Evolutionary conservation across 2,797 vertebrate species (phyloP).

Genomic region (Lepus townsendii): DNA sequence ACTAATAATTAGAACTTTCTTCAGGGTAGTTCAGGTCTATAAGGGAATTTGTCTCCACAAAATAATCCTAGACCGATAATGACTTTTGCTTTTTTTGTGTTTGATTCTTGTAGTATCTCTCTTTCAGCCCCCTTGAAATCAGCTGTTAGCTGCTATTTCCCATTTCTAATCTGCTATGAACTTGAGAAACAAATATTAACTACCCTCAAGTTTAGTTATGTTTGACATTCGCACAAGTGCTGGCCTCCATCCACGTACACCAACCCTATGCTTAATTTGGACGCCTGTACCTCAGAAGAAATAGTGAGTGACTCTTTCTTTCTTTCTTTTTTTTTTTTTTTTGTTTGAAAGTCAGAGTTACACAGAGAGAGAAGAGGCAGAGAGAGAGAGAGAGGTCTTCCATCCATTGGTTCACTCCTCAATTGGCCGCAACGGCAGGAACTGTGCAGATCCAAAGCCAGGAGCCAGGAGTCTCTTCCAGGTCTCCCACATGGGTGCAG

Average conservation of each 20-base stretch:
- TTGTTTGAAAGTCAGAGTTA: no score
- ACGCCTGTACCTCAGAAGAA: background rate
- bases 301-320: background rate
- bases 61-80: background rate
- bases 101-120: slow-evolving; percentile 16
- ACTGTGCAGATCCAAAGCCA: no score
- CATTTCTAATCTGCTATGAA: background rate
- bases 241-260: background rate
- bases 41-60: background rate
- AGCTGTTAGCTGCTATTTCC: background rate
- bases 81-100: background rate
- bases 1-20: background rate
- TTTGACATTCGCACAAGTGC: background rate
- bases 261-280: background rate
- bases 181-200: background rate
- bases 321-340: no score
- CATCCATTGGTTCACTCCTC: no score
- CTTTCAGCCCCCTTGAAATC: background rate
- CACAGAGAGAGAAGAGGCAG: no score
- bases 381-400: no score
- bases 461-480: no score
- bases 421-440: no score
- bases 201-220: background rate
- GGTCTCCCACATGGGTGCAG: no score
- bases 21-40: background rate